Percentiles rank a stretch among this genome's conserved stretches.
Conservation (phyloP, 2,113 vertebrate species). For the Leptocoma aspasia region DNA sequence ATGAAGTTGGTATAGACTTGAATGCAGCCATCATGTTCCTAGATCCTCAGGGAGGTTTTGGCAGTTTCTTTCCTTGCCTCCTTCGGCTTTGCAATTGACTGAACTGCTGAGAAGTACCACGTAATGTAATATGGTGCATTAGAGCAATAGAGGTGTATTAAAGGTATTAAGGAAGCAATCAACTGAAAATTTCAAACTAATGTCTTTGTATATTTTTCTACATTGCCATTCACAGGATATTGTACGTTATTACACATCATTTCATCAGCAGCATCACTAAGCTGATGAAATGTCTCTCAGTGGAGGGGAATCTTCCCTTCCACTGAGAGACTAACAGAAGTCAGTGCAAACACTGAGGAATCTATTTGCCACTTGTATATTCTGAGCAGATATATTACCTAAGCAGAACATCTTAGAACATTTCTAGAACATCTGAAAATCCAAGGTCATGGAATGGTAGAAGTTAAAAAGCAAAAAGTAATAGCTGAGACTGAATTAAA, state of each 20-base stretch:
- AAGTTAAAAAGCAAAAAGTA: background rate
- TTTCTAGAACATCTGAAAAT: background rate
- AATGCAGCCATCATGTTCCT: background rate
- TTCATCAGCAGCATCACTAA: background rate
- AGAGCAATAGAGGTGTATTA: background rate
- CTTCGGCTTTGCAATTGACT: background rate
- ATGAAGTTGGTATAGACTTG: background rate
- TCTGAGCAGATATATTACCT: background rate
- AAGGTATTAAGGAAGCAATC: background rate
- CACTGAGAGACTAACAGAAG: background rate
- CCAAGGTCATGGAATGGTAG: background rate
- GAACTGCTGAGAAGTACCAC: background rate
- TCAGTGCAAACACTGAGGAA: background rate
- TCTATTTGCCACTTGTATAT: background rate
- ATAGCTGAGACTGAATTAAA: background rate
- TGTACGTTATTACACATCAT: background rate
- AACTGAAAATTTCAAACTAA: background rate
- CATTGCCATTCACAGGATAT: background rate
- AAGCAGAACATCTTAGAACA: background rate
- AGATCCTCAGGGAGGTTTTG: background rate
- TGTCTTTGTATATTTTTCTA: background rate
- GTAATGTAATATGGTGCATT: background rate
- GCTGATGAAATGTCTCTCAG: too few species aligned
- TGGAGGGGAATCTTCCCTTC: background rate
- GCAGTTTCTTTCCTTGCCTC: background rate